Conservation (phyloP, 2,113 vertebrate species). For the Amblyopsis rosae region DNA sequence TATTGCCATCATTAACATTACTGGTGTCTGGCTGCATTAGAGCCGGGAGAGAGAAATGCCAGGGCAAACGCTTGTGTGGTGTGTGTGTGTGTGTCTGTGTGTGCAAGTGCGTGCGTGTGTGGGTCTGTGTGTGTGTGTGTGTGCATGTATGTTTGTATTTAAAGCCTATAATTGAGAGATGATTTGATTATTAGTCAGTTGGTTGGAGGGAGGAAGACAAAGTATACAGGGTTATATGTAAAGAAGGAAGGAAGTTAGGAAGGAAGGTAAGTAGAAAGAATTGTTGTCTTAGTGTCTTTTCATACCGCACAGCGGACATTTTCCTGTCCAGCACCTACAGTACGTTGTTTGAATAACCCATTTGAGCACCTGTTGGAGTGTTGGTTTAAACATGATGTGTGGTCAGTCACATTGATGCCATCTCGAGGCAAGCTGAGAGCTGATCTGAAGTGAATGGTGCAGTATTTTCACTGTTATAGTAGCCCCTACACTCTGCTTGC, state of each 20-base stretch:
- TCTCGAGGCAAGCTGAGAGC: too few species aligned
- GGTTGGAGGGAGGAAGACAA: conserved; percentile 61
- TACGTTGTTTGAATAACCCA: too few species aligned
- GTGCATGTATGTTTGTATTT: neutral
- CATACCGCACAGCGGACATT: too few species aligned
- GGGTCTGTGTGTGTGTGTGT: conserved; percentile 16
- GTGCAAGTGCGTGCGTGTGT: conserved; percentile 20
- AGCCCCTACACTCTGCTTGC: too few species aligned
- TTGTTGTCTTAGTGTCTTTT: neutral
- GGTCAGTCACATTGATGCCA: too few species aligned
- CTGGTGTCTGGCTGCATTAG: conserved; percentile 65
- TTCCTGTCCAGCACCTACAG: too few species aligned
- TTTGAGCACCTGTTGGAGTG: too few species aligned
- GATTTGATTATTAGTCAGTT: conserved; percentile 72
- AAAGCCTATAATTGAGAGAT: conserved; percentile 66
- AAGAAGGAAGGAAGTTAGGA: conserved; percentile 26
- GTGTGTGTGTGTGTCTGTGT: conserved; percentile 9
- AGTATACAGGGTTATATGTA: conserved; percentile 11
- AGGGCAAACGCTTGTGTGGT: neutral
- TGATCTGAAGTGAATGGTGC: too few species aligned
- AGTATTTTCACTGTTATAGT: too few species aligned
- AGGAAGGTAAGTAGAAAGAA: neutral
- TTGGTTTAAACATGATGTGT: too few species aligned
- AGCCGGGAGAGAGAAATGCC: conserved; percentile 39
- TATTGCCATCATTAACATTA: conserved; percentile 65